Conservation (phyloP, 2,113 vertebrate genomes). For the Alouatta palliata region DNA sequence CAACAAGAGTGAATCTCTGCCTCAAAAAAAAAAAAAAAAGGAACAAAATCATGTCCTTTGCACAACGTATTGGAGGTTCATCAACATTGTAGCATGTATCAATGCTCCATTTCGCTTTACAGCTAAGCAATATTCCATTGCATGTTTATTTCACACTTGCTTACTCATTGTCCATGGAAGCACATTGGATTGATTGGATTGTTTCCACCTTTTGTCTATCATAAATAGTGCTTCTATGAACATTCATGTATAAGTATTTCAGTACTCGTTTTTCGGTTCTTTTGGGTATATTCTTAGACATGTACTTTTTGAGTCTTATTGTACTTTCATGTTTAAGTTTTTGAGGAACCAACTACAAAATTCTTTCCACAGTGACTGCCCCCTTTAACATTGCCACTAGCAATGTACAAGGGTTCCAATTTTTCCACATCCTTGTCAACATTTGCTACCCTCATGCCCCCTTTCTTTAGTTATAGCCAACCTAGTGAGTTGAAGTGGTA, state of each 20-base stretch:
- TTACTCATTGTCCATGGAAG: not conserved
- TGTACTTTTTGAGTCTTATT: not conserved
- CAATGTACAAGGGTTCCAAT: not conserved
- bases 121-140: not conserved
- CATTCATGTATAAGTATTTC: not conserved
- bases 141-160: not conserved
- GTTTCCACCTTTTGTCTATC: not conserved
- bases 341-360: not conserved
- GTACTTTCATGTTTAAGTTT: not conserved
- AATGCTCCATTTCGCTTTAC: not conserved
- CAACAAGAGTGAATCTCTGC: no score
- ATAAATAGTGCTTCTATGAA: not conserved
- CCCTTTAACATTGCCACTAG: not conserved
- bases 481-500: not conserved
- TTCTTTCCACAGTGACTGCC: not conserved
- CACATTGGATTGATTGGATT: not conserved
- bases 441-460: not conserved
- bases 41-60: no score
- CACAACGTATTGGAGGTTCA: not conserved
- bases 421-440: not conserved
- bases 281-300: not conserved
- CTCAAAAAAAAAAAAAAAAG: no score
- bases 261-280: not conserved
- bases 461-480: not conserved
- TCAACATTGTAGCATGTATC: not conserved